Evolutionary conservation across 1,140 invertebrate species (phyloP).

Genomic region (Cydia pomonella): DNA sequence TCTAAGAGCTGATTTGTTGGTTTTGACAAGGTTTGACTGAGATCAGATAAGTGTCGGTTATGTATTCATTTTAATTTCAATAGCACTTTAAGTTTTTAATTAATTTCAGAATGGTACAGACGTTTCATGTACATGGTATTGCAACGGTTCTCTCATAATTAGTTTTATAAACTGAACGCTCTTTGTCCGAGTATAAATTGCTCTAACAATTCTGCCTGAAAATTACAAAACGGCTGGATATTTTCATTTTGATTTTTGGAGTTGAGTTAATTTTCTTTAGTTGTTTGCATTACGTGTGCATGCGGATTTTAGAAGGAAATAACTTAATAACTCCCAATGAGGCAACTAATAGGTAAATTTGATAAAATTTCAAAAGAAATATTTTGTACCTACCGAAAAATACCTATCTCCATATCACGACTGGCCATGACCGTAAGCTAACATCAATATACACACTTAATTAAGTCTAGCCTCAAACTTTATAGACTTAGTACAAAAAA

Average conservation of each 20-base stretch:
- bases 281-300: background rate
- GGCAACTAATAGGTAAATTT: no score
- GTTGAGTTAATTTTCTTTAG: background rate
- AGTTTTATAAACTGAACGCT: background rate
- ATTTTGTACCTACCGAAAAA: no score
- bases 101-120: background rate
- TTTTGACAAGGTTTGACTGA: no score
- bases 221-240: slow-evolving; percentile 18
- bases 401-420: no score
- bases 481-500: no score
- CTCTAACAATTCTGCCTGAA: background rate
- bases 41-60: background rate
- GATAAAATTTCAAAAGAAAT: no score
- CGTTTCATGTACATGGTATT: background rate
- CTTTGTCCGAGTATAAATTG: slow-evolving; percentile 13
- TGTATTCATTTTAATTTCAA: background rate
- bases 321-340: no score
- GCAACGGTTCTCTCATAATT: background rate
- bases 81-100: background rate
- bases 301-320: no score
- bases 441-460: no score
- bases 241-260: background rate
- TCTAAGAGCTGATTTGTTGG: no score
- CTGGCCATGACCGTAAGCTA: no score
- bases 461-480: no score